Evolutionary conservation across 1,140 invertebrate species (phyloP), one percentile per base, ranked within the genome.

Genomic region (Heliconius hermathena): DNA sequence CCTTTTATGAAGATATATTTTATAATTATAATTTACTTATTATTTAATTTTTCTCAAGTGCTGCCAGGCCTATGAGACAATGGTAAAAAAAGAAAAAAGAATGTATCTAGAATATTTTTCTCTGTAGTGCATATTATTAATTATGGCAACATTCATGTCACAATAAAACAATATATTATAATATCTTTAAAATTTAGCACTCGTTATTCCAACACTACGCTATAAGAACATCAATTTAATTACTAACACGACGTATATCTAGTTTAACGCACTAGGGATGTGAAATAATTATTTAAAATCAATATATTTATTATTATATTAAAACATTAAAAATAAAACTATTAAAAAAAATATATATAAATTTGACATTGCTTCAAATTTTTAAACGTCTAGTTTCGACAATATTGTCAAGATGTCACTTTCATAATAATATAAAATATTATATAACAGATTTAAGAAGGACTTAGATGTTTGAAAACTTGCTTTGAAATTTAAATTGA

Each of bases 161-260:
- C 22, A 66, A 66, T 13, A 66, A 66, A 66, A 66, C n/a, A 26
- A 66, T 66, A 66, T 26, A 66, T 29, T 26, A 66, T 66, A n/a
- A 0, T 66, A 66, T 29, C 60, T 66, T 66, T 22, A 41, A 41
- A 26, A 46, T 52, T 26, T 73, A 46, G 74, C 52, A 66, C 74
- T 36, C 33, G 26, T 36, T n/a, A 26, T 38, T 75, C 77, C 82
- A 83, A 87, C 71, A 82, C 82, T 86, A 84, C 38, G 33, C 70
- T 81, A 80, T 60, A 66, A 52, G 78, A 78, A 86, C 85, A 86
- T 84, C 85, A 81, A 85, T 81, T 83, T 88, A 83, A 85, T 86
- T 85, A 87, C 84, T 88, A 88, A 85, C 80, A 84, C 78, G 78
- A 80, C 74, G 76, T 80, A 78, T 46, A 46, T 46, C 13, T 78